Base-by-base conservation (phyloP, 2,888 invertebrate species). In the Cremastinae sp. region DNA sequence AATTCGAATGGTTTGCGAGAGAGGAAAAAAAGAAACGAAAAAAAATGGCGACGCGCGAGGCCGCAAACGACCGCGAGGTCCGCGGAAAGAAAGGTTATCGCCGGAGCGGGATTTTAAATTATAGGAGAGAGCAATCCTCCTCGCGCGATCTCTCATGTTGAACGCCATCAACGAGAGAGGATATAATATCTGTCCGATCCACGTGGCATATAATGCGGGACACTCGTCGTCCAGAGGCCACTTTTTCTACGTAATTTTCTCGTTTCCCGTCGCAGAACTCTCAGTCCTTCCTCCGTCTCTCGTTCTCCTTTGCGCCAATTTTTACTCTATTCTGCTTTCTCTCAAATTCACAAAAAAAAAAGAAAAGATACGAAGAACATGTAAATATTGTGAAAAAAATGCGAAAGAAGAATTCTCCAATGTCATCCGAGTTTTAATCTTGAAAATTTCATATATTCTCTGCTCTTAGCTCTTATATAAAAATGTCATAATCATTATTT, bases 71-170 rank as follows among this genome's bases (percentile, higher is more conserved):
- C 56, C 75, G 56, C 65, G 65, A 56, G 71, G 74, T 78, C 76
- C 69, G 77, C 74, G 74, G 74, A 80, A 77, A 80, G 78, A 78
- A 78, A 79, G 79, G 79, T 79, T 79, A 79, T 79, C 79, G 77
- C 28, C 28, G 28, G 28, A 28, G 28, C 28, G 28, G 28, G 78
- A 72, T 76, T 74, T 74, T 78, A 80, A 80, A 80, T 80, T 80
- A 79, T 75, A 80, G 70, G 73, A 75, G 71, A 77, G 69, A 58
- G 58, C 65, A 75, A 70, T 51, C 16, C 70, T 61, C 66, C 73
- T 59, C 54, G 49, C 61, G 61, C 62, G 72, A 51, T 22, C 34
- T 36, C 53, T 28, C n/a, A 22, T 53, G 59, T 47, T 64, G 69
- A 77, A 74, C 69, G 73, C 70, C 76, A 77, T 77, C 69, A 61